These are phyloP conservation scores for Lottia scabra DNA, from an alignment of 2,888 invertebrate genomes.

Conservation along the genomic window DNA sequence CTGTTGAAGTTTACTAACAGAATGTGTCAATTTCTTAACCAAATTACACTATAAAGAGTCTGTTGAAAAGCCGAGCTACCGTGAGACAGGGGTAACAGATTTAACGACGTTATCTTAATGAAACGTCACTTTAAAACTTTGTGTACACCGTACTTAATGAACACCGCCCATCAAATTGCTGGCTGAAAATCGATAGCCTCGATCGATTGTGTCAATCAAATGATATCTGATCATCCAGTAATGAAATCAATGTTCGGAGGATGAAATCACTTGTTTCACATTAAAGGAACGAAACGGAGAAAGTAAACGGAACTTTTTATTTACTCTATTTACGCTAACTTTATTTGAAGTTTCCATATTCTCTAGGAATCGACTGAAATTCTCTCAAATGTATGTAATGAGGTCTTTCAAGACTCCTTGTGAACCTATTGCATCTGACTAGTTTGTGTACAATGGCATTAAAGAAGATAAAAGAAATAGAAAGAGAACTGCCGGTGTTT, in stretches of 20 bases:
- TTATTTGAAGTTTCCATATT: too few relatives aligned
- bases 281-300: not conserved
- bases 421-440: too few relatives aligned
- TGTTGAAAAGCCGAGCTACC: not conserved
- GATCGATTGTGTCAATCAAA: conserved; percentile 4
- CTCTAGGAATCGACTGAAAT: too few relatives aligned
- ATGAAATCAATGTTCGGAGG: not conserved
- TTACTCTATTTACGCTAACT: not conserved
- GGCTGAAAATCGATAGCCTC: not conserved
- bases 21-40: not conserved
- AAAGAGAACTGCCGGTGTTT: too few relatives aligned
- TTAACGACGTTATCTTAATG: conserved; percentile 4
- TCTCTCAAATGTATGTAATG: too few relatives aligned
- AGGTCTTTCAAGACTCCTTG: too few relatives aligned
- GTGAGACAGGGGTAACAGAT: not conserved
- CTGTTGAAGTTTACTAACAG: not conserved
- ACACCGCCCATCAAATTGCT: conserved; percentile 5
- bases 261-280: not conserved
- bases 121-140: not conserved
- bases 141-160: not conserved
- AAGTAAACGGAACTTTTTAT: not conserved
- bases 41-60: not conserved
- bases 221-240: conserved; percentile 1
- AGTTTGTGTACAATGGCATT: too few relatives aligned
- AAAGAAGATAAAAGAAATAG: too few relatives aligned